A percentile compares a stretch with the other conserved stretches of the same genome.
Evolutionary conservation across 2,797 vertebrate species (phyloP).

Genomic region (Mionectes olivaceus): DNA sequence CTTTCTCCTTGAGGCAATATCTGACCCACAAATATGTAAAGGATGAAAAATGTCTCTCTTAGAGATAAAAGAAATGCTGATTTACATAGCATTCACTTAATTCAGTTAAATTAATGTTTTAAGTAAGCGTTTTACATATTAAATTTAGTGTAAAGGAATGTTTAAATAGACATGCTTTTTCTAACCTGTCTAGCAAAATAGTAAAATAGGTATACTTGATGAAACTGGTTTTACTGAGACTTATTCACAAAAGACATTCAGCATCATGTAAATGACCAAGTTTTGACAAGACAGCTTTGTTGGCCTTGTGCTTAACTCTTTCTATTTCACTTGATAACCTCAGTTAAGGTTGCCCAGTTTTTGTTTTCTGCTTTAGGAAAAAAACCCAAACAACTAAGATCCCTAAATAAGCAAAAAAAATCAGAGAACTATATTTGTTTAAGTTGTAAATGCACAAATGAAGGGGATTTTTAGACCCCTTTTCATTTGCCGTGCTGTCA

Average conservation of each 20-base stretch:
- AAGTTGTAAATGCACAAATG: background rate
- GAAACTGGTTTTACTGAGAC: background rate
- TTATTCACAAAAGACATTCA: background rate
- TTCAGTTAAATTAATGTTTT: background rate
- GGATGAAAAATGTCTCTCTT: background rate
- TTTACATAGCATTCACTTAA: background rate
- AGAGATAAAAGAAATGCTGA: background rate
- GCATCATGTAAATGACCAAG: background rate
- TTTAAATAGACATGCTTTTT: background rate
- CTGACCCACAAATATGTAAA: background rate
- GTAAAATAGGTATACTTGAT: background rate
- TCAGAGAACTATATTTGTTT: background rate
- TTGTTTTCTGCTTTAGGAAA: background rate
- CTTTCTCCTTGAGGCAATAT: conserved; percentile 13
- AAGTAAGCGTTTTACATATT: background rate
- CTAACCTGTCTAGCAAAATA: background rate
- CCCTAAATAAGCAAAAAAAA: background rate
- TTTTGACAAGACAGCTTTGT: background rate
- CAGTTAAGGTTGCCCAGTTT: background rate
- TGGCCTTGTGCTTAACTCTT: background rate
- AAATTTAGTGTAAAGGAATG: background rate
- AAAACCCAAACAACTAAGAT: background rate
- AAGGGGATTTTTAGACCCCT: accelerated
- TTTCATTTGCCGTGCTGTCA: background rate
- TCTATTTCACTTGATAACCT: background rate